Conservation (phyloP, 2,888 invertebrate species). For the Mesoligia furuncula region DNA sequence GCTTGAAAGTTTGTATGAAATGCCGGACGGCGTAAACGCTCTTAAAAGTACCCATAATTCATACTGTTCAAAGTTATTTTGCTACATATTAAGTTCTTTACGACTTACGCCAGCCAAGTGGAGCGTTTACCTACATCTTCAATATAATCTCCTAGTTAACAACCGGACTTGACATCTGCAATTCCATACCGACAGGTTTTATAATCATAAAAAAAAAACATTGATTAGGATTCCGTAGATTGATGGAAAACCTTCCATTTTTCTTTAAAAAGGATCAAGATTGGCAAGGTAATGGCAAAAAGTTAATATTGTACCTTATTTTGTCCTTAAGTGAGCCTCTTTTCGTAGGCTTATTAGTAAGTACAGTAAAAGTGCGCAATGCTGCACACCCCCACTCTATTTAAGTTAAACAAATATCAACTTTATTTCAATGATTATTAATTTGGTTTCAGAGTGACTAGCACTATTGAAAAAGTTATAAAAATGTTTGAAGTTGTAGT, state of each 20-base stretch:
- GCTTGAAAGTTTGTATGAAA: too few relatives aligned
- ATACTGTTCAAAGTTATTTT: constrained; percentile 7
- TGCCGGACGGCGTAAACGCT: too few relatives aligned
- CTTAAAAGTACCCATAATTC: not conserved
- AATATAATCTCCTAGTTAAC: constrained; percentile 21
- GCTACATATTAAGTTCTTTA: constrained; percentile 4
- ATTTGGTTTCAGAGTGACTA: too few relatives aligned
- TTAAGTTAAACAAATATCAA: too few relatives aligned
- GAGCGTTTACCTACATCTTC: not conserved
- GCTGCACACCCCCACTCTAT: too few relatives aligned
- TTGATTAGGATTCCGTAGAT: constrained; percentile 47
- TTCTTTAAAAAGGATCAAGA: not conserved
- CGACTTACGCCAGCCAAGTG: not conserved
- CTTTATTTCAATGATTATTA: too few relatives aligned
- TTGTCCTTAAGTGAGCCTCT: too few relatives aligned
- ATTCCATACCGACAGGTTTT: constrained; percentile 52
- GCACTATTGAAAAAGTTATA: too few relatives aligned
- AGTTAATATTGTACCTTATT: too few relatives aligned
- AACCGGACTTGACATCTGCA: constrained; percentile 50
- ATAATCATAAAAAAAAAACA: constrained; percentile 38
- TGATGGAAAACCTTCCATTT: not conserved
- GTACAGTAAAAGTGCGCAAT: too few relatives aligned
- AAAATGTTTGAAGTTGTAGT: too few relatives aligned
- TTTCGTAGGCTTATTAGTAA: not conserved
- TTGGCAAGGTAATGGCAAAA: not conserved